Percentiles rank a stretch among this genome's conserved stretches.
Conservation (phyloP, 1,140 invertebrate species). For the Mizuhopecten yessoensis region DNA sequence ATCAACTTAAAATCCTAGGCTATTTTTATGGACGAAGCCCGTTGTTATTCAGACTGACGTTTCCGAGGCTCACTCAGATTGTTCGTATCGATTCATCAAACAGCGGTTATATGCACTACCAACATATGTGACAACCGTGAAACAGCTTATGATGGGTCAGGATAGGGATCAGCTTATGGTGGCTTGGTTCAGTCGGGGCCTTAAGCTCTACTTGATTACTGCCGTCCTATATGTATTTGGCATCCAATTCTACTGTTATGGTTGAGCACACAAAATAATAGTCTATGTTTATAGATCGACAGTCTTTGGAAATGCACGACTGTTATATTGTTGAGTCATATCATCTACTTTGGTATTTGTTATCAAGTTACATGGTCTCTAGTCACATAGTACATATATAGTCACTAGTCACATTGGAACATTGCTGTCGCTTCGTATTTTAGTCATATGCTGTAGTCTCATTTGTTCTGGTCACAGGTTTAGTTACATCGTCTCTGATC, state of each 20-base stretch:
- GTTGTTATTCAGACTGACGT: not conserved
- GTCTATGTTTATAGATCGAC: not conserved
- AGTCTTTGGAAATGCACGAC: not conserved
- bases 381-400: too few species aligned
- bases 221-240: conserved; percentile 6
- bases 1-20: too few species aligned
- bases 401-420: too few species aligned
- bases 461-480: too few species aligned
- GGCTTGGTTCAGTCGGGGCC: not conserved
- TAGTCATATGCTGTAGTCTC: not conserved
- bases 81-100: conserved; percentile 7
- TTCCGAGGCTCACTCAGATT: not conserved
- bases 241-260: not conserved
- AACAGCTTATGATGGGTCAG: not conserved
- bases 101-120: not conserved
- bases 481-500: too few species aligned
- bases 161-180: not conserved
- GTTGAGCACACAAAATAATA: not conserved
- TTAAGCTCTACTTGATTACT: not conserved
- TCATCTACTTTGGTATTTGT: not conserved
- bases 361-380: not conserved
- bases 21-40: not conserved
- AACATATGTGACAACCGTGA: not conserved
- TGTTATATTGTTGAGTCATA: not conserved
- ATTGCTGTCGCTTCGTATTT: not conserved